Percentiles rank a stretch among this genome's conserved stretches.
These are phyloP conservation scores for Bovichtus diacanthus DNA, from an alignment of 2,797 vertebrate species.

Conservation along the genomic window DNA sequence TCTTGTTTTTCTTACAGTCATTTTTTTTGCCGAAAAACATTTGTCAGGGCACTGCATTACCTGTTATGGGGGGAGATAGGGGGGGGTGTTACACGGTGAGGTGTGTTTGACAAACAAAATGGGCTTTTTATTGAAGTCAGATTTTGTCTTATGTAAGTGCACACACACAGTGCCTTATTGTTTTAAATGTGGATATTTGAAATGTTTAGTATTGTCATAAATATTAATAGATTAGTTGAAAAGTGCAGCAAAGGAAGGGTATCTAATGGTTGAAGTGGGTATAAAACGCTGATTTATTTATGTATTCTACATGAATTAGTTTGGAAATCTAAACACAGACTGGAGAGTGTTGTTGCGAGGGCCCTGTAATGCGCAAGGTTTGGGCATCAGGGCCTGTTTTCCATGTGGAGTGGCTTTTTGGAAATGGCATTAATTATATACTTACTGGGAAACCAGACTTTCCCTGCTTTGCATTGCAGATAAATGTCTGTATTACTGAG, in stretches of 20 bases:
- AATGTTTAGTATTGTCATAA: slow-evolving; percentile 88
- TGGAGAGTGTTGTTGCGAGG: slow-evolving; percentile 82
- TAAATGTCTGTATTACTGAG: slow-evolving; percentile 78
- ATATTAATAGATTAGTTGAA: slow-evolving; percentile 88
- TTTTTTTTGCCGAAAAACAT: slow-evolving; percentile 58
- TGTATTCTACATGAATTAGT: slow-evolving; percentile 89
- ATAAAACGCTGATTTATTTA: slow-evolving; percentile 88
- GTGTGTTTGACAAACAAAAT: slow-evolving; percentile 69
- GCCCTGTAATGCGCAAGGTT: slow-evolving; percentile 81
- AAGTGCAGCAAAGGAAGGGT: slow-evolving; percentile 80
- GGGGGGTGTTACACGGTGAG: neutral
- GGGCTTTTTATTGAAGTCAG: slow-evolving; percentile 72
- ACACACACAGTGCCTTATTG: slow-evolving; percentile 77
- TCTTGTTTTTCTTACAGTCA: slow-evolving; percentile 63
- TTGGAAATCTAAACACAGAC: slow-evolving; percentile 87
- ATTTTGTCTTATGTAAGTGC: slow-evolving; percentile 78
- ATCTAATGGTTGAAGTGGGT: slow-evolving; percentile 87
- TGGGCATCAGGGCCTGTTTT: slow-evolving; percentile 82
- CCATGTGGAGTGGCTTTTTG: slow-evolving; percentile 88
- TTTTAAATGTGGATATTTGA: slow-evolving; percentile 84
- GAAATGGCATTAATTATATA: slow-evolving; percentile 89
- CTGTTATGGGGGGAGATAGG: slow-evolving; percentile 59
- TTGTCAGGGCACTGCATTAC: slow-evolving; percentile 69
- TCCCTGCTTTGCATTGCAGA: slow-evolving; percentile 88
- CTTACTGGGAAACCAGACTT: slow-evolving; percentile 82